Evolutionary conservation across 2,797 vertebrate genomes (phyloP), one percentile per base, ranked within the genome.

Genomic region (Merluccius polli): DNA sequence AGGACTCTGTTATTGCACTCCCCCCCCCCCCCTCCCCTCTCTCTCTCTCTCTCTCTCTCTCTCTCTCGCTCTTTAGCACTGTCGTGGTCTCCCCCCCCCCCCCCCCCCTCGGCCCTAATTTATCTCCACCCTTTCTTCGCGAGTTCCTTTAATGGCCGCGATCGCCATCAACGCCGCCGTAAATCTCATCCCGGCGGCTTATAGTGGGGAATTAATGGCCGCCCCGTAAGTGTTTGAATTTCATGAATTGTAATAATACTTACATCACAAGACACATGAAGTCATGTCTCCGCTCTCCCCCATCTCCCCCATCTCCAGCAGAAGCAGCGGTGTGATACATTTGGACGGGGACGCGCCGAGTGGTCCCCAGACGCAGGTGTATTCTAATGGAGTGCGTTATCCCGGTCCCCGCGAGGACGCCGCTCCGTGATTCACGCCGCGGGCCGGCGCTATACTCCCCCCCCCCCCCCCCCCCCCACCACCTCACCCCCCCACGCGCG

Each of bases 241-340:
- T 96, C 96, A 97, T 97, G 96, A 98, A 98, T 97, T 95, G 96
- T 96, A 97, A 97, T 97, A 96, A 97, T 96, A 96, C 96, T 98
- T 97, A 97, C 95, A 96, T 98, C 96, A 97, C 96, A 97, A 95
- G 96, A 96, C 96, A 97, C 96, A 96, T 96, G 95, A 97, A 96
- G 95, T 98, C 96, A 98, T 95, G 95, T 97, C 95, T 97, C 96
- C 44, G 4, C 41, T 94, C 18, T 13, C 16, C 44, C 2, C 16
- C 44, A 12, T 5, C 18, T 4, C 18, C 4, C 44, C 18, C 16
- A 4, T 18, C 18, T 21, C 44, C 16, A n/a, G 18, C 44, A 21
- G 68, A 88, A 85, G 84, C 80, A 84, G 87, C 95, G 96, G 96
- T 96, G 96, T 96, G 95, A 96, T 96, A 95, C 96, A 96, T 97